These are phyloP conservation scores for Enteromius viviparus DNA, from an alignment of 2,797 vertebrate genomes.

Conservation along the genomic window DNA sequence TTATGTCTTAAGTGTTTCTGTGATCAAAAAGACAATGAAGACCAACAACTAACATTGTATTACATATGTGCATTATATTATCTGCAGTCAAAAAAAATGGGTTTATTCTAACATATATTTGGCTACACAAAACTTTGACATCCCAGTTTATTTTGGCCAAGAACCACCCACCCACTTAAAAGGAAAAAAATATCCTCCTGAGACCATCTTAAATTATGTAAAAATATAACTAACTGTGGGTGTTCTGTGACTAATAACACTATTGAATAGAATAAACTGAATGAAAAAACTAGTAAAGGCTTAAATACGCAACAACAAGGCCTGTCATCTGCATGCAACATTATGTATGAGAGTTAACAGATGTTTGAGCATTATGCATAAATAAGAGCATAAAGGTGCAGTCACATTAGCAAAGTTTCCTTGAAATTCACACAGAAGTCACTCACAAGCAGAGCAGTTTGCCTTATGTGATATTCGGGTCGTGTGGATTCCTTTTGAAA, in stretches of 20 bases:
- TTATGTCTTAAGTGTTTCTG: not conserved
- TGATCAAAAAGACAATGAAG: not conserved
- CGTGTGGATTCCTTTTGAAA: not conserved
- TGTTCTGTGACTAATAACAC: not conserved
- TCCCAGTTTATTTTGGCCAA: not conserved
- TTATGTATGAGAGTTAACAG: conserved; percentile 1
- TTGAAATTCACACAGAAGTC: not conserved
- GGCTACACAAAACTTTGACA: not conserved
- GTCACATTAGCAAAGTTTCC: not conserved
- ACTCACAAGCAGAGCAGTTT: not conserved
- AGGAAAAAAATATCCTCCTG: not conserved
- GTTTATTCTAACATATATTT: not conserved
- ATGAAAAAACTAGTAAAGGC: not conserved
- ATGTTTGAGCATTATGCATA: not conserved
- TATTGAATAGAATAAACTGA: not conserved
- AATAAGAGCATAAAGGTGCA: not conserved
- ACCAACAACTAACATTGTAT: not conserved
- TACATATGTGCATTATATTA: not conserved
- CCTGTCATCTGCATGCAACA: conserved; percentile 12
- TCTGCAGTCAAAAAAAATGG: conserved; percentile 6
- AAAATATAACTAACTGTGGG: not conserved
- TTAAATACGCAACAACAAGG: conserved; percentile 8
- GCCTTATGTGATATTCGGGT: not conserved
- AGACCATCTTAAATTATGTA: not conserved
- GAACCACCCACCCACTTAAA: not conserved